These are phyloP conservation scores for Bombus polaris DNA, from an alignment of 1,140 invertebrate genomes.

Conservation along the genomic window DNA sequence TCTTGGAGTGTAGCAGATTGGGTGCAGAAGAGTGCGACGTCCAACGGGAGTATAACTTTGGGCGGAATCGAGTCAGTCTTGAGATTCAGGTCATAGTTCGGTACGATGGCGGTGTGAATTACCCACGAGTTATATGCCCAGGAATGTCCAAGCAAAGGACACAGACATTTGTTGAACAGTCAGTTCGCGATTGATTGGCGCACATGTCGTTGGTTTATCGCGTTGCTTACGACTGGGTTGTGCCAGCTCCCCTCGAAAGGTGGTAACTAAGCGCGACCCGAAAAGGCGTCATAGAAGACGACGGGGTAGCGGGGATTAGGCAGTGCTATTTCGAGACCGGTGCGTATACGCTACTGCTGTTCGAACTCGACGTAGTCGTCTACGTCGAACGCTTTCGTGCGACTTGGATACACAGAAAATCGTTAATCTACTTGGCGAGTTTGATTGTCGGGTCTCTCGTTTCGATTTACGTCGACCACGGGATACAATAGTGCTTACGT, in stretches of 20 bases:
- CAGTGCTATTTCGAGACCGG: conserved; percentile 70
- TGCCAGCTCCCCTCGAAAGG: conserved; percentile 60
- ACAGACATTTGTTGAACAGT: conserved; percentile 33
- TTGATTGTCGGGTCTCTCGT: not conserved
- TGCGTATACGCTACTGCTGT: conserved; percentile 41
- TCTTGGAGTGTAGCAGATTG: conserved; percentile 18
- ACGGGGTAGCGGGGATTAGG: conserved; percentile 65
- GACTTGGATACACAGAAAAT: conserved; percentile 27
- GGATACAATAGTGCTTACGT: not conserved
- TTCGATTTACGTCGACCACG: not conserved
- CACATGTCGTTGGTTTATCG: conserved; percentile 71
- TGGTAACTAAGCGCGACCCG: conserved; percentile 74
- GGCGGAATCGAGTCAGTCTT: conserved; percentile 58
- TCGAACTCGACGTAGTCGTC: conserved; percentile 39
- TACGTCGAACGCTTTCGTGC: conserved; percentile 27
- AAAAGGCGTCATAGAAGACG: conserved; percentile 73
- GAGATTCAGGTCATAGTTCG: conserved; percentile 52
- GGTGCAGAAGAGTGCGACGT: not conserved
- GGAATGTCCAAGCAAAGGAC: conserved; percentile 38
- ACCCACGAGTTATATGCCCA: conserved; percentile 33
- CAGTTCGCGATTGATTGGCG: conserved; percentile 51
- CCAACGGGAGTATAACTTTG: conserved; percentile 1
- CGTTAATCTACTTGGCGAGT: conserved; percentile 18
- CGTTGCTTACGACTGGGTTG: conserved; percentile 65
- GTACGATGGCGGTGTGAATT: conserved; percentile 25